Evolutionary conservation across 1,140 invertebrate species (phyloP), one percentile per base, ranked within the genome.

Genomic region (Zaprionus tsacasi): DNA sequence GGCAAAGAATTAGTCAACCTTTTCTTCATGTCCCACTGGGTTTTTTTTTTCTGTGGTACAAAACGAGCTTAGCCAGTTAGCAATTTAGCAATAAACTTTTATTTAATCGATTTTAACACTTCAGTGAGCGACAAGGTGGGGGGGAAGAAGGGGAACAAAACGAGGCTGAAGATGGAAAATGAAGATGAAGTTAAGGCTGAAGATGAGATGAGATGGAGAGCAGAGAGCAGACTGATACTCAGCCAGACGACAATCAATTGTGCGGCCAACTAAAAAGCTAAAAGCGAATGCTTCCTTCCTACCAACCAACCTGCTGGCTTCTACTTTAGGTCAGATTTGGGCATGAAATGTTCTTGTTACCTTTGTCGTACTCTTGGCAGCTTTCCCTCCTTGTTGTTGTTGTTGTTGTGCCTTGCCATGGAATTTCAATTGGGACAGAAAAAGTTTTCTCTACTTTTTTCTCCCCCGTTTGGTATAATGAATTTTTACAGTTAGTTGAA

Each of bases 61-160:
- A 33, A 67, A 61, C 33, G 38, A 69, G 69, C 70, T 75, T 74
- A 76, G 81, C 78, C 85, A 89, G 85, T 89, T 89, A 72, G 85
- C 75, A 88, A 89, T 88, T 88, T 83, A 89, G 85, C 85, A 85
- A 89, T 89, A 89, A 89, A 89, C 69, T 81, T 89, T 85, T 89
- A 81, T 85, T 89, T 77, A 89, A 89, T 89, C 85, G 85, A 89
- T 89, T 89, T 89, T 85, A 89, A 89, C 86, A 89, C 85, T 89
- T 89, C 81, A 88, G 75, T 85, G 85, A 67, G 40, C 54, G 55
- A 25, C 38, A 21, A 11, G 3, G 17, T 30, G n/a, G 48, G 33
- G 6, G 7, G 11, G 7, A 10, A 11, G 38, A 50, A 25, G 21
- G 48, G 3, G 4, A 21, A n/a, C 45, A n/a, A 21, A 17, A 21